These are phyloP conservation scores for Sinohyriopsis cumingii DNA, from an alignment of 2,888 invertebrate genomes.

Conservation along the genomic window DNA sequence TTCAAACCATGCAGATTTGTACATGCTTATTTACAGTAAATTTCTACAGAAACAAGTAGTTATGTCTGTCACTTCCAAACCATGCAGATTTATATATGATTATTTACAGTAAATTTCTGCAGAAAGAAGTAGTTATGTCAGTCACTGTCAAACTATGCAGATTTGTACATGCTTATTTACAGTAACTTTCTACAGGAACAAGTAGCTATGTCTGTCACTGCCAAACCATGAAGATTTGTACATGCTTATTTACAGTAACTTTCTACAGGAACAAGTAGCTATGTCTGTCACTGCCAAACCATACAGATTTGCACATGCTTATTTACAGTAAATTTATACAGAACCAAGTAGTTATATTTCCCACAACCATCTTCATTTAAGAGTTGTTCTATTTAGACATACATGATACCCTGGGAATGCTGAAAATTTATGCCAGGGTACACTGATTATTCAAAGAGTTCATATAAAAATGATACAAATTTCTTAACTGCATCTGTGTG, in stretches of 20 bases:
- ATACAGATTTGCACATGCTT: neutral
- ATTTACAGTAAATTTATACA: neutral
- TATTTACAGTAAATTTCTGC: neutral
- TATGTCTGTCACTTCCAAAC: neutral
- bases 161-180: neutral
- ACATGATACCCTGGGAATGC: too few relatives aligned
- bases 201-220: neutral
- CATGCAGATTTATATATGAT: neutral
- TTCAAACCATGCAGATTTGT: neutral
- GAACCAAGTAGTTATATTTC: too few relatives aligned
- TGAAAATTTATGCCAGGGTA: too few relatives aligned
- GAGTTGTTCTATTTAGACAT: too few relatives aligned
- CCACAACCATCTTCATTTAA: too few relatives aligned
- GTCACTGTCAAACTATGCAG: constrained; percentile 78
- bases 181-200: too few relatives aligned
- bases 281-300: constrained; percentile 82
- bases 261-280: too few relatives aligned
- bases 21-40: neutral
- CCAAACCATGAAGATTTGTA: neutral
- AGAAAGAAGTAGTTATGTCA: constrained; percentile 74
- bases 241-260: neutral
- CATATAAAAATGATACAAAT: too few relatives aligned
- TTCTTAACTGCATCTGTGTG: too few relatives aligned
- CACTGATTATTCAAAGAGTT: too few relatives aligned
- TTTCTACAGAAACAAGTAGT: neutral